phyloP scores from a whole-genome alignment of 2,797 vertebrate genomes.

The Netta rufina region DNA sequence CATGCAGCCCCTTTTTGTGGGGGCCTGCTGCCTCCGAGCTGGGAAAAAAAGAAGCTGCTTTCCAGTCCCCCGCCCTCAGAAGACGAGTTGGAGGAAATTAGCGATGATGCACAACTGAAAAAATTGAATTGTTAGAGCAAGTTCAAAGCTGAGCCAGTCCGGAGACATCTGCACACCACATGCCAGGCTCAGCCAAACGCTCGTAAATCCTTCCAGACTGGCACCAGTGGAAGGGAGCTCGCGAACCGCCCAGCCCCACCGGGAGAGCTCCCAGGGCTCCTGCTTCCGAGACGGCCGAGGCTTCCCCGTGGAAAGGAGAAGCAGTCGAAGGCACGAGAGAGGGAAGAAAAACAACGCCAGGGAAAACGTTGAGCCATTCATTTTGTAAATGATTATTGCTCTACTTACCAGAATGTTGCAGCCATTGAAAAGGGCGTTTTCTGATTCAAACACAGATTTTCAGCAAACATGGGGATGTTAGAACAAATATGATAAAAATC shows the following conservation, averaged over 20 bases:
- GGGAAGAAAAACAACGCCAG: neutral
- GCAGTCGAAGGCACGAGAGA: neutral
- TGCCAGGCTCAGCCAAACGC: constrained; percentile 34
- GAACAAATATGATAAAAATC: neutral
- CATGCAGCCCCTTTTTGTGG: neutral
- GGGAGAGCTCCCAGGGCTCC: neutral
- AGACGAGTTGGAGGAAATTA: constrained; percentile 64
- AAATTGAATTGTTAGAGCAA: constrained; percentile 40
- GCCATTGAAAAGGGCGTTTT: neutral
- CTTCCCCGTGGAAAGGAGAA: neutral
- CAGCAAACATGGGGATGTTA: neutral
- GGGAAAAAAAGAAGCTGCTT: constrained; percentile 25
- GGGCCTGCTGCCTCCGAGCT: neutral
- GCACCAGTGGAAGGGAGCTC: neutral
- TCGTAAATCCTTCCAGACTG: constrained; percentile 36
- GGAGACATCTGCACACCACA: constrained; percentile 65
- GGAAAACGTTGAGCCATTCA: neutral
- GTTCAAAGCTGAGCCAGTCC: constrained; percentile 59
- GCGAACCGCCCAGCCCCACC: neutral
- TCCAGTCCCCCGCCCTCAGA: constrained; percentile 6
- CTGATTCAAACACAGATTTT: neutral
- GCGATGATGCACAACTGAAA: constrained; percentile 45
- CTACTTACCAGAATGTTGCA: neutral
- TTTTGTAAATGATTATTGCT: neutral
- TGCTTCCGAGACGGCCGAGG: neutral